Base-by-base conservation (phyloP, 2,113 vertebrate genomes). In the Macrotis lagotis region DNA sequence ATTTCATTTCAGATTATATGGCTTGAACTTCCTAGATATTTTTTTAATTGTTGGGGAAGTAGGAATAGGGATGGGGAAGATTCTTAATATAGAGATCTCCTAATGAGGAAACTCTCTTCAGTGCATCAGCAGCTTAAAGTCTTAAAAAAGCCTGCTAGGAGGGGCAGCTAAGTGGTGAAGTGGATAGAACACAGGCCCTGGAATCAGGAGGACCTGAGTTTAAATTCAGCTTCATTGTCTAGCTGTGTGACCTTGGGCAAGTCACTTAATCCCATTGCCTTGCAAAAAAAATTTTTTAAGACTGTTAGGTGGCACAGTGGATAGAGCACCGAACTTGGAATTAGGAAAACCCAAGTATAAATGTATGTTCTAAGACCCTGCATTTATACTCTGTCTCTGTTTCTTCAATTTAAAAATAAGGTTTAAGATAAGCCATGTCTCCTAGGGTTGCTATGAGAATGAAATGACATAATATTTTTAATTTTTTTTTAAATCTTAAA, bases 1-100 rank as follows among this genome's bases (percentile, higher is more conserved):
- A 95, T 95, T 90, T 22, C 14, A 55, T 89, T 90, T 94, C 48
- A 96, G 89, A 55, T 91, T 59, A 66, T 53, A 3, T 48, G 48
- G 90, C 66, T 96, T 93, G 49, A 95, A 31, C 14, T 74, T 74
- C 14, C 16, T n/a, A 74, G 37, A n/a, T 74, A 4, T 0, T 74
- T n/a, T 55, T 37, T 19, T 19, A 19, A 28, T 55, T 74, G 37
- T n/a, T 19, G 14, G 12, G 59, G 59, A 74, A 74, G 59, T 25
- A 55, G 26, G 25, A 2, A 26, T 31, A n/a, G 59, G 59, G 14
- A 74, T 74, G 12, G 37, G 37, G 37, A 3, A 19, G 59, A 74
- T 74, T n/a, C 59, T 6, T 74, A n/a, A 14, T 74, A 5, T 74
- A 19, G 14, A 37, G 59, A 74, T n/a, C 14, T 19, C n/a, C 3